Evolutionary conservation across 2,797 vertebrate genomes (phyloP).

Genomic region (Taeniopygia guttata): DNA sequence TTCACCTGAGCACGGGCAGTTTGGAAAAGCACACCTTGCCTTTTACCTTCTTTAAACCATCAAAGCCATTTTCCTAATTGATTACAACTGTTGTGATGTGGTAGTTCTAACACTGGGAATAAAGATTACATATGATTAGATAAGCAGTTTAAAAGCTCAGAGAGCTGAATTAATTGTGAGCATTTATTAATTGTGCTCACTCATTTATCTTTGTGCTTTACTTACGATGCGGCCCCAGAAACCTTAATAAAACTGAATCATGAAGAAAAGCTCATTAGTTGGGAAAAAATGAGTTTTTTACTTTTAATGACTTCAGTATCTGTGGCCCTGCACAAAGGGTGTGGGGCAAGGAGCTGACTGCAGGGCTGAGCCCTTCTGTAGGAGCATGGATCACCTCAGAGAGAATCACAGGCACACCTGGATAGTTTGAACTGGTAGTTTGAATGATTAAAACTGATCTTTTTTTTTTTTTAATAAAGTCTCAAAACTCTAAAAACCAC

Average conservation of each 20-base stretch:
- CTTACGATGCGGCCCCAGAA: constrained; percentile 2
- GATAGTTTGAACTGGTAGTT: background rate
- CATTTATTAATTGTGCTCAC: constrained; percentile 48
- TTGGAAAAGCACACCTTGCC: background rate
- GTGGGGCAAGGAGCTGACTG: background rate
- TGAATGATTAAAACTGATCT: background rate
- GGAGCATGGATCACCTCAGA: background rate
- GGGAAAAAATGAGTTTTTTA: background rate
- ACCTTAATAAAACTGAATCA: constrained; percentile 37
- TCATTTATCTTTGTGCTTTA: constrained; percentile 51
- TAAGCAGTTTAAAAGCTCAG: constrained; percentile 24
- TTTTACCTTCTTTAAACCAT: background rate
- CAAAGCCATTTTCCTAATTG: constrained; percentile 27
- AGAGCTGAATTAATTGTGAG: background rate
- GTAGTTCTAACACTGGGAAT: background rate
- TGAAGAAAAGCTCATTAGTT: background rate
- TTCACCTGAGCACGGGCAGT: fast-evolving
- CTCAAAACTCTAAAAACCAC: background rate
- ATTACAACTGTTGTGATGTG: background rate
- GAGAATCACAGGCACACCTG: background rate
- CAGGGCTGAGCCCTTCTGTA: background rate
- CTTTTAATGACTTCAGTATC: background rate
- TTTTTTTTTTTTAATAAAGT: background rate
- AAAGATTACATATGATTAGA: constrained; percentile 20
- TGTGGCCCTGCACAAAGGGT: background rate